Percentiles rank a stretch among this genome's conserved stretches.
phyloP scores from a whole-genome alignment of 2,797 vertebrate genomes.

The Lagorchestes hirsutus region DNA sequence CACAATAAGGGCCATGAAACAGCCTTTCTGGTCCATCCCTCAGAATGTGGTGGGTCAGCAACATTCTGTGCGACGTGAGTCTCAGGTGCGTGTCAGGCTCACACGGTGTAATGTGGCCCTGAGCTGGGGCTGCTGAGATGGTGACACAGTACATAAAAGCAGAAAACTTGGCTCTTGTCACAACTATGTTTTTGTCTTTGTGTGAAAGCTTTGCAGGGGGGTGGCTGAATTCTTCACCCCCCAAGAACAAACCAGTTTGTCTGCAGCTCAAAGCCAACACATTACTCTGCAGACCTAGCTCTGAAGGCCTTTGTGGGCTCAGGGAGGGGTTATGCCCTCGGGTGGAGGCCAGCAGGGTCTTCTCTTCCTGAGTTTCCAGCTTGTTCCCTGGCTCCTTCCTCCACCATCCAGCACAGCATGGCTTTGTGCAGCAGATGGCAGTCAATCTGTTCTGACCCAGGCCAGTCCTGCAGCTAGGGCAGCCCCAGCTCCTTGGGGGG shows the following conservation, averaged over 20 bases:
- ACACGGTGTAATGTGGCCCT: background rate
- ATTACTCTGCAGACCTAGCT: background rate
- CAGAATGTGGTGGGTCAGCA: accelerated
- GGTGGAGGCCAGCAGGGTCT: background rate
- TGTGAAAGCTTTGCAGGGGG: background rate
- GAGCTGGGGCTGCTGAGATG: background rate
- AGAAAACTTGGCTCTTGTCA: background rate
- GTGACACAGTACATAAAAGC: background rate
- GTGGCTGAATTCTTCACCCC: background rate
- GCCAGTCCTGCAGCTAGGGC: background rate
- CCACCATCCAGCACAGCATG: background rate
- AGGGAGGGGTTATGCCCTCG: background rate
- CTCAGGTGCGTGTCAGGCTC: accelerated
- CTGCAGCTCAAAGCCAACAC: background rate
- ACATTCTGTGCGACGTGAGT: background rate
- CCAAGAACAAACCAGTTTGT: background rate
- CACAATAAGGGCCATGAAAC: background rate
- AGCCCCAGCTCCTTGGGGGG: background rate
- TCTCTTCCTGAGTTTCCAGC: background rate
- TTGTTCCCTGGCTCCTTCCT: background rate
- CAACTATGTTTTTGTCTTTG: background rate
- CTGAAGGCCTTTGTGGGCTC: background rate
- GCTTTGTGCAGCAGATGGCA: background rate
- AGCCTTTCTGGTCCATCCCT: background rate
- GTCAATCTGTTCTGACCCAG: background rate